Percentiles rank a stretch among this genome's conserved stretches.
Conservation (phyloP, 2,797 vertebrate species). For the Arremon aurantiirostris region DNA sequence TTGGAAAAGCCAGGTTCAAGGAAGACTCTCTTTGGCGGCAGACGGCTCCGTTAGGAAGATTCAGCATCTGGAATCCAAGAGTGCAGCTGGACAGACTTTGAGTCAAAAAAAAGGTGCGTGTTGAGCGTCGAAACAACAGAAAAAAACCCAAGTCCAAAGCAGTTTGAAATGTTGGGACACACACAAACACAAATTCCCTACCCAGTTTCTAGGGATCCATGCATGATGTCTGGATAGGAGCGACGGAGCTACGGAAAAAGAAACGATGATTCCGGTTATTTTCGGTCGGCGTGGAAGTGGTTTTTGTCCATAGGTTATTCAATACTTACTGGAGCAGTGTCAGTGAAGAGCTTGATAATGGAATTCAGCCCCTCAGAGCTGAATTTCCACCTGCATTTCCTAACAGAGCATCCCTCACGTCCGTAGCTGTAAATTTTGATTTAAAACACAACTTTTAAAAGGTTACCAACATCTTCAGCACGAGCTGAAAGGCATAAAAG, state of each 20-base stretch:
- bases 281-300: not conserved
- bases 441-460: not conserved
- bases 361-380: not conserved
- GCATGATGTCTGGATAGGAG: constrained; percentile 5
- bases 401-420: not conserved
- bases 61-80: constrained; percentile 48
- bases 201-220: not conserved
- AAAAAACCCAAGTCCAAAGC: not conserved
- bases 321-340: not conserved
- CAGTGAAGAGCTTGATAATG: not conserved
- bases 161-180: constrained; percentile 57
- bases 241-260: not conserved
- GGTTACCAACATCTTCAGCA: not conserved
- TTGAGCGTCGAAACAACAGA: not conserved
- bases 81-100: constrained; percentile 7
- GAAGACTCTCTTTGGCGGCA: constrained; percentile 54
- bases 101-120: constrained; percentile 43
- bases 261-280: not conserved
- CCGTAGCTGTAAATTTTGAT: not conserved
- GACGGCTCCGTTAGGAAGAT: constrained; percentile 48
- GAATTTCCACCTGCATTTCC: constrained; percentile 37
- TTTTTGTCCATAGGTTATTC: not conserved
- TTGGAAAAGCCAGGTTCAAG: constrained; percentile 28
- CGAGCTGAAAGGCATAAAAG: not conserved
- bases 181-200: constrained; percentile 24